Conservation (phyloP, 2,888 invertebrate species). For the Trichopria drosophilae region DNA sequence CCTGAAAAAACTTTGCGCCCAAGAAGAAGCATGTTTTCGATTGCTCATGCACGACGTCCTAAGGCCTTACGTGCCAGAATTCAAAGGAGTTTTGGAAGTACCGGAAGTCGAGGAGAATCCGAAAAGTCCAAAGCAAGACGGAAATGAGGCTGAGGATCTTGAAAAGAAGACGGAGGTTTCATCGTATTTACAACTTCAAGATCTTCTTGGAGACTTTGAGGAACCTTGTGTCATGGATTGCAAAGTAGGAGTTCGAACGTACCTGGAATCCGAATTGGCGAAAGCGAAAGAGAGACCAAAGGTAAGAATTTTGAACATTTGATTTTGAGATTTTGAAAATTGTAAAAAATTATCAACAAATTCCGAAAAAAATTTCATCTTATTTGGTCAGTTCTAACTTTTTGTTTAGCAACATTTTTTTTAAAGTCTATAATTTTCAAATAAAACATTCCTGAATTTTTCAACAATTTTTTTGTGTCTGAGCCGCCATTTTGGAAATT, state of each 20-base stretch:
- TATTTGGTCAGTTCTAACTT: too few species aligned
- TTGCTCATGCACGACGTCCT: conserved; percentile 86
- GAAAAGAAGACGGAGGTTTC: conserved; percentile 42
- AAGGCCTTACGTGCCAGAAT: conserved; percentile 89
- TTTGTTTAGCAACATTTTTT: too few species aligned
- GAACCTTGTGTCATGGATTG: conserved; percentile 97
- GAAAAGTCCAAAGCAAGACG: too few species aligned
- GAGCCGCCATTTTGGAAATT: too few species aligned
- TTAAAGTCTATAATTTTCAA: too few species aligned
- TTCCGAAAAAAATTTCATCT: background rate
- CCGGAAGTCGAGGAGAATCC: conserved; percentile 54
- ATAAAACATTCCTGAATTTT: too few species aligned
- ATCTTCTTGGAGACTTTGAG: conserved; percentile 86
- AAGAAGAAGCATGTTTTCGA: conserved; percentile 86
- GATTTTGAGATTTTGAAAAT: too few species aligned
- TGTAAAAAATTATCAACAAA: too few species aligned
- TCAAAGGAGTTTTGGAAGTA: conserved; percentile 69
- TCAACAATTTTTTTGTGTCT: too few species aligned
- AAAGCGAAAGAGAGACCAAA: conserved; percentile 95
- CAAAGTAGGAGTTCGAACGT: conserved; percentile 92
- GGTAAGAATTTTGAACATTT: conserved; percentile 59
- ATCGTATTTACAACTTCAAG: conserved; percentile 86
- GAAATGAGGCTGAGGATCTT: conserved; percentile 32
- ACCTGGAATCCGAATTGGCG: conserved; percentile 90
- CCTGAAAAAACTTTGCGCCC: conserved; percentile 86